Percentiles rank a stretch among this genome's conserved stretches.
Conservation (phyloP, 1,140 invertebrate species). For the Adoxophyes honmai region DNA sequence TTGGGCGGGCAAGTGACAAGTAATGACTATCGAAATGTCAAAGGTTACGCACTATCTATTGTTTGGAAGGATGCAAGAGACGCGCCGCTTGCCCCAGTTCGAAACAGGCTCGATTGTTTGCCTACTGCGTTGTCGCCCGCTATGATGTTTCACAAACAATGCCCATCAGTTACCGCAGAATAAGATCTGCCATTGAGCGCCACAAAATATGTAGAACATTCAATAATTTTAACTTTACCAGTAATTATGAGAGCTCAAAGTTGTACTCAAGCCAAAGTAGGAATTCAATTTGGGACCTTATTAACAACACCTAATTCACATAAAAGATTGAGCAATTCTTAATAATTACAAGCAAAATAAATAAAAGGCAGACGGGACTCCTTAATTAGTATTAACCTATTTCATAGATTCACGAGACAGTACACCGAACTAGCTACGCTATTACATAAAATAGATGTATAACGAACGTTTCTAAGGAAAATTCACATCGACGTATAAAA, state of each 20-base stretch:
- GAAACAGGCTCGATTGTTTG: slow-evolving; percentile 34
- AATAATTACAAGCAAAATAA: slow-evolving; percentile 38
- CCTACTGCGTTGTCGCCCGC: too few relatives aligned
- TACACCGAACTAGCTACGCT: slow-evolving; percentile 46
- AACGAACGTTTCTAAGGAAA: slow-evolving; percentile 60
- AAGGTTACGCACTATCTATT: neutral
- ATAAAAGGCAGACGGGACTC: slow-evolving; percentile 22
- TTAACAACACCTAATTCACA: slow-evolving; percentile 28
- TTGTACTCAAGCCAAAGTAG: too few relatives aligned
- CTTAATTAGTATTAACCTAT: slow-evolving; percentile 19
- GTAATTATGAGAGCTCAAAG: too few relatives aligned
- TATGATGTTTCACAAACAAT: too few relatives aligned
- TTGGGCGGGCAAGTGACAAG: too few relatives aligned
- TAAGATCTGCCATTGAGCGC: too few relatives aligned
- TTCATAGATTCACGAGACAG: slow-evolving; percentile 19
- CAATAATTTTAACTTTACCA: too few relatives aligned
- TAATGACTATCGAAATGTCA: neutral
- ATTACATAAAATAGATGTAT: slow-evolving; percentile 31
- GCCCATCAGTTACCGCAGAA: slow-evolving; percentile 4
- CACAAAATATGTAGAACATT: too few relatives aligned
- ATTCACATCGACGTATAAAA: slow-evolving; percentile 67
- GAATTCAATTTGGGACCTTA: slow-evolving; percentile 24
- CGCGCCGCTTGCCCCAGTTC: slow-evolving; percentile 29
- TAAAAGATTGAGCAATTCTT: slow-evolving; percentile 43
- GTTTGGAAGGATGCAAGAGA: neutral